A percentile compares a stretch with the other conserved stretches of the same genome.
These are phyloP conservation scores for Arge pagana DNA, from an alignment of 2,888 invertebrate species.

Conservation along the genomic window DNA sequence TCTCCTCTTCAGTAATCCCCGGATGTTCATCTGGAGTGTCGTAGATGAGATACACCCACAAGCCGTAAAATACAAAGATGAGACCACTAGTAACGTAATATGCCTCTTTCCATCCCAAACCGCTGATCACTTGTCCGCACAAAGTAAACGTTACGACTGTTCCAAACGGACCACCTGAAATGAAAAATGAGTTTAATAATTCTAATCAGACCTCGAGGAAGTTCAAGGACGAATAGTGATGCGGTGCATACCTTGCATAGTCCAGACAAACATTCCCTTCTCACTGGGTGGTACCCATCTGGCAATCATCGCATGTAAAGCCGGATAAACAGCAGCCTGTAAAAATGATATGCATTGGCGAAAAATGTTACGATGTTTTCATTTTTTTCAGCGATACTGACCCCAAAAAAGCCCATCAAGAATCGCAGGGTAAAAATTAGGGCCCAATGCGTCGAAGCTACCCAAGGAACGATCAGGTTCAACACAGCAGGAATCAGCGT, in stretches of 20 bases:
- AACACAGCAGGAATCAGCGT: conserved; percentile 53
- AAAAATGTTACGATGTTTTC: no score
- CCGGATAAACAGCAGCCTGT: conserved; percentile 70
- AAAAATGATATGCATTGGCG: no score
- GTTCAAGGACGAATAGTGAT: no score
- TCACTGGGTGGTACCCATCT: conserved; percentile 78
- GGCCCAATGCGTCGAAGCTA: conserved; percentile 43
- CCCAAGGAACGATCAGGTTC: conserved; percentile 53
- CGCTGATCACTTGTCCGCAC: conserved; percentile 68
- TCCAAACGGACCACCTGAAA: conserved; percentile 74
- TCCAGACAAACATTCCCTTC: conserved; percentile 76
- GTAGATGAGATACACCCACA: conserved; percentile 70
- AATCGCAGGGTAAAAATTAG: conserved; percentile 49
- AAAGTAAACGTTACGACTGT: conserved; percentile 74
- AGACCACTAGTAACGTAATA: conserved; percentile 69
- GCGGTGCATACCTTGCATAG: conserved; percentile 60
- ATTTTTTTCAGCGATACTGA: no score
- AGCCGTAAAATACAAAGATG: conserved; percentile 63
- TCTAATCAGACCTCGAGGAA: neutral
- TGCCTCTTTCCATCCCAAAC: conserved; percentile 71
- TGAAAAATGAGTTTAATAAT: conserved; percentile 1
- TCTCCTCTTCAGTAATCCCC: conserved; percentile 68
- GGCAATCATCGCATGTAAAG: conserved; percentile 70
- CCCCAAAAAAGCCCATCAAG: conserved; percentile 54
- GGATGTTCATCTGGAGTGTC: conserved; percentile 70